A percentile compares a stretch with the other conserved stretches of the same genome.
Conservation (phyloP, 2,113 vertebrate genomes). For the Haliaeetus leucogaster region DNA sequence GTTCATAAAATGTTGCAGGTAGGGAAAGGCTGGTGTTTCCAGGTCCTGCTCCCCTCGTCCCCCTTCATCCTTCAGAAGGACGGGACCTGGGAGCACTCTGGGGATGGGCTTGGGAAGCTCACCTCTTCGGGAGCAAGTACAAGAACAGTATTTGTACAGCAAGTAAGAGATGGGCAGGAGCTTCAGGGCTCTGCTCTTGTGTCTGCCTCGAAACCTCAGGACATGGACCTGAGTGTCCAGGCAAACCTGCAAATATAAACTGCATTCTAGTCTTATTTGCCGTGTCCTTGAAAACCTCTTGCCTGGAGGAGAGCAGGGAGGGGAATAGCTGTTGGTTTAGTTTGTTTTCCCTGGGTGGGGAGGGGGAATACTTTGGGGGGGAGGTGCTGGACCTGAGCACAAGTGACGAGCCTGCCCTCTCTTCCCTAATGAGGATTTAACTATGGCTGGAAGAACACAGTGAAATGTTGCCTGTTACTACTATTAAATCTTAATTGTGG, state of each 20-base stretch:
- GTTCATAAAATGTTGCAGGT: not conserved
- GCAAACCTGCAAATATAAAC: not conserved
- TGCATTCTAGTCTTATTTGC: not conserved
- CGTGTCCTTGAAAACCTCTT: not conserved
- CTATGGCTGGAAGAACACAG: not conserved
- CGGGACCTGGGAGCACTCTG: not conserved
- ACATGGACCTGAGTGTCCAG: not conserved
- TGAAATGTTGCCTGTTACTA: not conserved
- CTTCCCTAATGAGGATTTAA: not conserved
- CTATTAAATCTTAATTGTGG: conserved; percentile 29
- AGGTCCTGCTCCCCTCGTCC: not conserved
- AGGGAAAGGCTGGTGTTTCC: not conserved
- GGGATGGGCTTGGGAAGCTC: not conserved
- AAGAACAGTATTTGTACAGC: not conserved
- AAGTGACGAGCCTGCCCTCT: not conserved
- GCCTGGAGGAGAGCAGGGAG: not conserved
- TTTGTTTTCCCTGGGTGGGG: not conserved
- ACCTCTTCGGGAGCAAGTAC: not conserved
- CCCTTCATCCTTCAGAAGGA: not conserved
- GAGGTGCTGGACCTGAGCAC: not conserved
- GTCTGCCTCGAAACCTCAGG: not conserved
- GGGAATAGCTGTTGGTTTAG: not conserved
- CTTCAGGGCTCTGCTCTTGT: not conserved
- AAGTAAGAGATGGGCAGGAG: not conserved
- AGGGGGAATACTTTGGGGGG: not conserved